Evolutionary conservation across 23 tunicate species (phyloP), one percentile per base, ranked within the genome.

Genomic region (Oikopleura dioica): DNA sequence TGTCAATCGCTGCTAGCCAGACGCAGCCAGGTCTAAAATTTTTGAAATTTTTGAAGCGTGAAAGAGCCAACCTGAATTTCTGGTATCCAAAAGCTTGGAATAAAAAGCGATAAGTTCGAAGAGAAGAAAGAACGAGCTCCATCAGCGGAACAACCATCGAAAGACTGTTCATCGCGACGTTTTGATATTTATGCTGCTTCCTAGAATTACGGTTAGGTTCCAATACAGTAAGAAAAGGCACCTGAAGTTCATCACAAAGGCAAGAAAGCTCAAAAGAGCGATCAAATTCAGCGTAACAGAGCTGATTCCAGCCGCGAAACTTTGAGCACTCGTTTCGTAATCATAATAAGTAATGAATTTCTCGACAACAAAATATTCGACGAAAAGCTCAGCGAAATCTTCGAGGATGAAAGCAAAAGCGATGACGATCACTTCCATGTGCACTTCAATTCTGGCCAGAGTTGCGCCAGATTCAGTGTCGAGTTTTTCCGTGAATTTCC

Each of bases 361-460:
- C 26, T 63, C 72, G 26, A 63, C 72, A 28, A 23, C 16, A 28
- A 63, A 63, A 44, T 63, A 16, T 28, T 28, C 32, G 26, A 16
- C 26, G 26, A 63, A 63, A 12, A 63, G 33, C 33, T 63, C 33
- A 21, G 55, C 55, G 21, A 44, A 44, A 21, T 44, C 55, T 21
- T 44, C 55, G 16, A 44, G 9, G 26, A 63, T 63, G 33, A 63
- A 63, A 5, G 32, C 29, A 28, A 63, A 63, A 2, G 32, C 29
- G 32, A 63, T 23, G 33, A 63, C 72, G 33, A 63, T 31, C 72
- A 63, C 33, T 63, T 63, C 33, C 33, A 63, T 63, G 72, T 63
- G 72, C 30, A 63, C 72, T 63, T 63, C 72, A 28, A 63, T 4
- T 21, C 33, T 23, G 5, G 72, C 32, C 72, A 63, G 33, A 23